A percentile compares a stretch with the other conserved stretches of the same genome.
Conservation (phyloP, 2,113 vertebrate genomes). For the Peucedramus taeniatus region DNA sequence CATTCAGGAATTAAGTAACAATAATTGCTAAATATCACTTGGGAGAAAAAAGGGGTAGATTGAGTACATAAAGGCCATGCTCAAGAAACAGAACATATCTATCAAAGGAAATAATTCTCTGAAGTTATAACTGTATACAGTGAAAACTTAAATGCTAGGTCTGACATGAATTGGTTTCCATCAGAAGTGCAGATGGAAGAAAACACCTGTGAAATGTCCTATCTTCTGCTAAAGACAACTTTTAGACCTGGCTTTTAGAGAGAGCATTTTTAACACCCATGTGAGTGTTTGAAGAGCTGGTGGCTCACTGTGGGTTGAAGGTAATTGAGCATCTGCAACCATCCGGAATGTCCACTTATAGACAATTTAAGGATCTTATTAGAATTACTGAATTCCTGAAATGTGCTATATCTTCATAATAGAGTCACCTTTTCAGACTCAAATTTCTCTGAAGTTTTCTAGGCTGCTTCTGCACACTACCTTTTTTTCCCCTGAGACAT, state of each 20-base stretch:
- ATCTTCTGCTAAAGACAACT: neutral
- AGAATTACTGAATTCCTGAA: neutral
- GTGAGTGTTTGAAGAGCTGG: neutral
- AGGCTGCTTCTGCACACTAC: neutral
- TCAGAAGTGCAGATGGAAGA: neutral
- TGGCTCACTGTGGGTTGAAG: neutral
- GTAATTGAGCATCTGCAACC: neutral
- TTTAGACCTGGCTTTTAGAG: neutral
- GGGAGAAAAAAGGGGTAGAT: neutral
- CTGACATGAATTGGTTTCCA: neutral
- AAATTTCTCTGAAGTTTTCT: neutral
- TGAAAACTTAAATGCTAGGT: neutral
- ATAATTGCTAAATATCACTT: conserved; percentile 14
- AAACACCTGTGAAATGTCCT: neutral
- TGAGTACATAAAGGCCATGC: neutral
- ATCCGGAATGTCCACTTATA: neutral
- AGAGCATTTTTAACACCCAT: neutral
- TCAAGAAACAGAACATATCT: neutral
- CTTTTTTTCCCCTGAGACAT: neutral
- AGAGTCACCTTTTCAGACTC: neutral
- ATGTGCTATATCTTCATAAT: neutral
- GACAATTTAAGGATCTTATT: neutral
- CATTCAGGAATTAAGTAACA: conserved; percentile 40
- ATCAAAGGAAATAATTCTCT: neutral
- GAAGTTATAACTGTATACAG: neutral